Conservation (phyloP, 2,797 vertebrate species). For the Chelonia mydas region DNA sequence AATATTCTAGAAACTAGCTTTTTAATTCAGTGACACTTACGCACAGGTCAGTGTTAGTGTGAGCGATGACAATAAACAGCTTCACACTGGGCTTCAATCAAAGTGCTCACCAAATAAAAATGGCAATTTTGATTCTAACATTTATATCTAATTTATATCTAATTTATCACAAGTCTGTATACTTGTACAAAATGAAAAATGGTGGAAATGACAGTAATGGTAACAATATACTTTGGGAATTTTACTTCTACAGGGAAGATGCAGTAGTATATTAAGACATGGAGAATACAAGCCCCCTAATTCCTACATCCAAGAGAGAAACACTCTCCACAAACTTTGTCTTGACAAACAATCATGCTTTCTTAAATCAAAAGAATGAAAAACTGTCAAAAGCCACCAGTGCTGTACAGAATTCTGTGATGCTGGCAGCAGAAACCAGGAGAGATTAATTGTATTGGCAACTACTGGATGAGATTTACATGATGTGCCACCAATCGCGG, state of each 20-base stretch:
- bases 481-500: neutral
- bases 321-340: neutral
- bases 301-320: neutral
- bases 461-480: neutral
- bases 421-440: neutral
- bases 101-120: neutral
- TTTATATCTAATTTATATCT: neutral
- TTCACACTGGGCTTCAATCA: neutral
- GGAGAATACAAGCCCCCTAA: neutral
- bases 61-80: neutral
- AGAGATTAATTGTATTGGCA: neutral
- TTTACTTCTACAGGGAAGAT: neutral
- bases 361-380: neutral
- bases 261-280: neutral
- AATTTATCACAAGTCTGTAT: neutral
- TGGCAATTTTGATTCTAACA: neutral
- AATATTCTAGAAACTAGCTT: neutral
- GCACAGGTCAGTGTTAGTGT: neutral
- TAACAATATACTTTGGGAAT: neutral
- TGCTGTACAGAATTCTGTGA: neutral
- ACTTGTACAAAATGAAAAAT: neutral
- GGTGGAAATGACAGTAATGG: neutral
- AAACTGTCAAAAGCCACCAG: neutral
- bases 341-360: too few relatives aligned
- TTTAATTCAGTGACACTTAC: neutral